Percentiles rank a stretch among this genome's conserved stretches.
These are phyloP conservation scores for Drosophila fulvimacula DNA, from an alignment of 2,888 invertebrate species.

Conservation along the genomic window DNA sequence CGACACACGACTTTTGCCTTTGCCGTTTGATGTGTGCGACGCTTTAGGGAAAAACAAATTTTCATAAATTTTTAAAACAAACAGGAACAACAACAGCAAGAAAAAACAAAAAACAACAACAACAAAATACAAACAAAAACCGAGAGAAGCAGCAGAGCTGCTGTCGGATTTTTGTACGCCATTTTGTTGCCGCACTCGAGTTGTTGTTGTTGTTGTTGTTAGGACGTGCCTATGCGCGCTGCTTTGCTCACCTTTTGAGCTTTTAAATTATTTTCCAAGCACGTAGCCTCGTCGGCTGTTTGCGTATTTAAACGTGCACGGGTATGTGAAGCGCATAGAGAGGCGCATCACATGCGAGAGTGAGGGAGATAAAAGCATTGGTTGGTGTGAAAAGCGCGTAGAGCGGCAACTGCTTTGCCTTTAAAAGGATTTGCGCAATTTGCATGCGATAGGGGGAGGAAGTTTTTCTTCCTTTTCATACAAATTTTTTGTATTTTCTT, in stretches of 20 bases:
- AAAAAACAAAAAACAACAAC: slow-evolving; percentile 15
- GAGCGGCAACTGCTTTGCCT: slow-evolving; percentile 55
- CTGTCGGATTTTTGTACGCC: slow-evolving; percentile 62
- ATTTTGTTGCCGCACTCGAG: slow-evolving; percentile 62
- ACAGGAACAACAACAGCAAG: slow-evolving; percentile 31
- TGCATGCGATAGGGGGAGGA: slow-evolving; percentile 42
- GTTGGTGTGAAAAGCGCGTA: slow-evolving; percentile 58
- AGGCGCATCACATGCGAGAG: slow-evolving; percentile 7
- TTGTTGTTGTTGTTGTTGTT: slow-evolving; percentile 34
- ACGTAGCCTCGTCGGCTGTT: slow-evolving; percentile 79
- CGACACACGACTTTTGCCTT: slow-evolving; percentile 13
- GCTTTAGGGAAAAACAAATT: slow-evolving; percentile 75
- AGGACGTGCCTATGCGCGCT: slow-evolving; percentile 77
- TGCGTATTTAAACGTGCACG: slow-evolving; percentile 77
- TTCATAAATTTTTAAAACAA: slow-evolving; percentile 82
- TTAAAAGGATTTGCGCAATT: slow-evolving; percentile 83
- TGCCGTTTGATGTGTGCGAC: slow-evolving; percentile 52
- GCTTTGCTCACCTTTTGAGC: slow-evolving; percentile 82
- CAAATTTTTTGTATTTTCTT: slow-evolving; percentile 7
- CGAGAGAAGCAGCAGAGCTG: slow-evolving; percentile 31
- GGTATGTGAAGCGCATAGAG: slow-evolving; percentile 12
- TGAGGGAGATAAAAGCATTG: slow-evolving; percentile 17
- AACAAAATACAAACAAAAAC: slow-evolving; percentile 18
- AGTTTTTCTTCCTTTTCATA: slow-evolving; percentile 13
- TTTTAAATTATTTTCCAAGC: slow-evolving; percentile 82